Percentiles rank a stretch among this genome's conserved stretches.
Conservation (phyloP, 2,113 vertebrate species). For the Aegithalos caudatus region DNA sequence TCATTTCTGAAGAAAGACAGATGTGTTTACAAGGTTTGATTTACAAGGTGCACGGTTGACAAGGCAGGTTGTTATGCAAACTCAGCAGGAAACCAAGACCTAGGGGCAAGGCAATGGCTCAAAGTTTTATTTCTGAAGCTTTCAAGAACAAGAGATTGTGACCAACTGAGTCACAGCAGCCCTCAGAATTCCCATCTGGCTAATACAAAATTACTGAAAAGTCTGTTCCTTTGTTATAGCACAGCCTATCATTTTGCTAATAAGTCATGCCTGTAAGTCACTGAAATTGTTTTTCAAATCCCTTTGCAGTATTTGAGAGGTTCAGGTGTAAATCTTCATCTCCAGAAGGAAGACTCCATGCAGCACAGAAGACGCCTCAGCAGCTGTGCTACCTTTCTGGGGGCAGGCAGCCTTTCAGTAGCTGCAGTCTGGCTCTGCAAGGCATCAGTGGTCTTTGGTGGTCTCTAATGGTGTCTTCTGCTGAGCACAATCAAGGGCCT, state of each 20-base stretch:
- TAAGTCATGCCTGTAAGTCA: not conserved
- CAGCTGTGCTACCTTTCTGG: not conserved
- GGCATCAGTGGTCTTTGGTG: not conserved
- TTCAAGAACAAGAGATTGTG: not conserved
- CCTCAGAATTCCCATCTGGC: not conserved
- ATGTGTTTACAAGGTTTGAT: not conserved
- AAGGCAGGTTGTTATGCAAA: not conserved
- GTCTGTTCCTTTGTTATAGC: not conserved
- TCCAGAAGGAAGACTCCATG: not conserved
- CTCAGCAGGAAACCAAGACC: not conserved
- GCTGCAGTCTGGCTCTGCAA: not conserved
- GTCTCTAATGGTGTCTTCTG: not conserved
- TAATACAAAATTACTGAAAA: not conserved
- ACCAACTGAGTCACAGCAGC: not conserved
- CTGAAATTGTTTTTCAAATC: not conserved
- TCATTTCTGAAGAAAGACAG: not conserved
- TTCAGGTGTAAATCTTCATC: not conserved
- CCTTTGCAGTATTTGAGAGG: too few species aligned
- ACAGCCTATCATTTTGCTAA: not conserved
- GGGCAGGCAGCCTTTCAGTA: not conserved
- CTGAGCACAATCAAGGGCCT: not conserved
- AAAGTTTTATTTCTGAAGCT: not conserved
- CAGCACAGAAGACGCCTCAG: not conserved
- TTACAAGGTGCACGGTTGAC: not conserved
- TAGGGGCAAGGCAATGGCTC: not conserved